Evolutionary conservation across 2,797 vertebrate species (phyloP), one percentile per base, ranked within the genome.

Genomic region (Hafferia zeledoni): DNA sequence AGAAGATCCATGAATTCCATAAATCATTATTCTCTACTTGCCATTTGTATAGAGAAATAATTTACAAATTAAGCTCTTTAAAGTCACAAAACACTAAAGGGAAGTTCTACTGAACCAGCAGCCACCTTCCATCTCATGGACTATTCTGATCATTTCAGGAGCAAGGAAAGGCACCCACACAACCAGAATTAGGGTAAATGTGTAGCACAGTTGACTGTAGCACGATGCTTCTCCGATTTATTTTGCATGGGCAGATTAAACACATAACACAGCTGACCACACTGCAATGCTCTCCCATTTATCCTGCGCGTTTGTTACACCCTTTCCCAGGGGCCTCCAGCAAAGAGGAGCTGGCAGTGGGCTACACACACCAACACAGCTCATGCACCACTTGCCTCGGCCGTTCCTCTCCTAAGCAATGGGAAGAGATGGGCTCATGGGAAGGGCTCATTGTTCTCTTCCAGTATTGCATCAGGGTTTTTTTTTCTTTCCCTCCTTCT

Each of bases 301-400:
- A 89, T 89, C 35, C 65, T 86, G 87, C 87, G 71, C 72, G 88
- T 94, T 96, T 88, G 85, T 90, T 85, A 91, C 79, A 87, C 84
- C 82, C 87, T 72, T 92, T 94, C 81, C 83, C 95, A 93, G 75
- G 33, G 68, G 84, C 75, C 41, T 92, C 74, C 76, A 90, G 89
- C 76, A 83, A 74, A 83, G 82, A 78, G 76, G 46, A 81, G 49
- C 68, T 91, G 68, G 60, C 94, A 92, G 46, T 39, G 64, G 69
- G 79, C 16, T 83, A 72, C 85, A 96, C 89, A 86, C 91, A 93
- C 85, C 95, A 88, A 89, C 92, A 88, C 60, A 89, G 77, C 92
- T 92, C 87, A 95, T 49, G 71, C 90, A 89, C 71, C 89, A 80
- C 93, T 94, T 90, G 71, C 61, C 76, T 39, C n/a, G 41, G 37